Evolutionary conservation across 2,113 vertebrate species (phyloP).

Genomic region (Nestor notabilis): DNA sequence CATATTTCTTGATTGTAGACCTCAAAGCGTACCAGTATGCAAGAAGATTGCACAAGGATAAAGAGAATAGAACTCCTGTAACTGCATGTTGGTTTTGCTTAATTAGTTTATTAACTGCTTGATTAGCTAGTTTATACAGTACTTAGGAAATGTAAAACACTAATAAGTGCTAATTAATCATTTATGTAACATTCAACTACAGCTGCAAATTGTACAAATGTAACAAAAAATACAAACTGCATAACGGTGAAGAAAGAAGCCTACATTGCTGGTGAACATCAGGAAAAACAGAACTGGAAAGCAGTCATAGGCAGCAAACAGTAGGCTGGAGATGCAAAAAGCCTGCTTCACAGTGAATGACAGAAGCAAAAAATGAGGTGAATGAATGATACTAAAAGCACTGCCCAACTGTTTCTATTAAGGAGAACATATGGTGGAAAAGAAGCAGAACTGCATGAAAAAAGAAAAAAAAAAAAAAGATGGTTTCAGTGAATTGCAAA

Average conservation of each 20-base stretch:
- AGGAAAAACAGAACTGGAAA: background rate
- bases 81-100: background rate
- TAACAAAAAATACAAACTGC: background rate
- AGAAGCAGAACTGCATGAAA: background rate
- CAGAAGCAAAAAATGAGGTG: background rate
- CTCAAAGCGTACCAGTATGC: background rate
- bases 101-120: constrained; percentile 36
- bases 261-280: background rate
- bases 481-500: background rate
- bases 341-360: background rate
- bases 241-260: background rate
- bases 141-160: background rate
- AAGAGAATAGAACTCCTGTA: background rate
- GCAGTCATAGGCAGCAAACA: background rate
- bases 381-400: background rate
- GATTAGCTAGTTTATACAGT: background rate
- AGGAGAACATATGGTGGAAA: background rate
- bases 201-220: background rate
- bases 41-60: background rate
- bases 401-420: background rate
- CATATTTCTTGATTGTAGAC: background rate
- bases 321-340: background rate
- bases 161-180: constrained; percentile 40
- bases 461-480: background rate
- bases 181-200: background rate